phyloP scores from a whole-genome alignment of 2,113 vertebrate species.

The Chloropsis hardwickii region DNA sequence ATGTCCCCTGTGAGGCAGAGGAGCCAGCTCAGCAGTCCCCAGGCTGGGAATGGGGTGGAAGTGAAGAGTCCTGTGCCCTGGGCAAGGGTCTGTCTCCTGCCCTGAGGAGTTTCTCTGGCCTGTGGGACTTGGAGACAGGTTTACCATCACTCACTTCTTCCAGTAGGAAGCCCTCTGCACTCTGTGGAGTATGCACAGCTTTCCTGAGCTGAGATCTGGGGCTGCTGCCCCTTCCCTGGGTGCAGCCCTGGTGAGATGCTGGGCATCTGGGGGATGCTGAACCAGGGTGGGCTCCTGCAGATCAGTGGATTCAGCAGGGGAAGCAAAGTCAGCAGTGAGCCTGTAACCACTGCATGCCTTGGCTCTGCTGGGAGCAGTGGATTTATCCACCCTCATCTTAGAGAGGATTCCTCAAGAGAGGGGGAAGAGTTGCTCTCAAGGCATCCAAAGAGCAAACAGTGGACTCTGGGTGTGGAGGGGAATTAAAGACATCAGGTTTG shows the following conservation, averaged over 20 bases:
- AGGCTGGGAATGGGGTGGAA: neutral
- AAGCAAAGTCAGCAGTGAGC: rapidly evolving
- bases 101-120: neutral
- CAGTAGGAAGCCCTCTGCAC: neutral
- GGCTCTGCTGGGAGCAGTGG: neutral
- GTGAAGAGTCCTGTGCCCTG: neutral
- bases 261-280: rapidly evolving
- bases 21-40: neutral
- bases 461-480: neutral
- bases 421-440: neutral
- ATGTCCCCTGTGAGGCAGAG: neutral
- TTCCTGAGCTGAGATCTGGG: neutral
- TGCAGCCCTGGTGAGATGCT: neutral
- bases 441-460: neutral
- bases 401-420: neutral
- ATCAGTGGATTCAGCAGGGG: neutral
- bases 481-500: neutral
- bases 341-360: neutral
- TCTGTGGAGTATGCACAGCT: neutral
- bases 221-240: neutral
- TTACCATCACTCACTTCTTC: neutral
- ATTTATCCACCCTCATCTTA: neutral
- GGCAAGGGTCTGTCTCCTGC: neutral
- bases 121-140: neutral
- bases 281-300: rapidly evolving